Conservation (phyloP, 1,140 invertebrate species). For the Drosophila murphyi region DNA sequence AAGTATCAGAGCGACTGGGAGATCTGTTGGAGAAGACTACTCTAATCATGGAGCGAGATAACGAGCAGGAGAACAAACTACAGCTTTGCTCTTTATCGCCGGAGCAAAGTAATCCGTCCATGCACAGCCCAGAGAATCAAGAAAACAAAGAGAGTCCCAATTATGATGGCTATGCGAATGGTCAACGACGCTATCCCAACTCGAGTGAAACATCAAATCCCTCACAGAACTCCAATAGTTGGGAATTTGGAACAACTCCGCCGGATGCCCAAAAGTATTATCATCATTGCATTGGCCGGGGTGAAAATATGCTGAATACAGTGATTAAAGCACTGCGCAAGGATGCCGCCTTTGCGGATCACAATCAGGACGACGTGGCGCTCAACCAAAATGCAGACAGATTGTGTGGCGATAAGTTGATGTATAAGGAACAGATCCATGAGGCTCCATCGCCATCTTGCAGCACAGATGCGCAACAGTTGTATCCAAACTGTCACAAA, state of each 20-base stretch:
- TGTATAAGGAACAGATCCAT: slow-evolving; percentile 61
- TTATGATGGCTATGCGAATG: slow-evolving; percentile 61
- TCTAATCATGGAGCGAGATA: slow-evolving; percentile 76
- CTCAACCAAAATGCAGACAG: slow-evolving; percentile 61
- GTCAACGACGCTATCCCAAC: slow-evolving; percentile 63
- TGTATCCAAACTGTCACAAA: background rate
- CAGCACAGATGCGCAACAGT: slow-evolving; percentile 41
- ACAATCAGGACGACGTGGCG: slow-evolving; percentile 61
- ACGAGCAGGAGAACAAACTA: slow-evolving; percentile 60
- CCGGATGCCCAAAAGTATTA: slow-evolving; percentile 60
- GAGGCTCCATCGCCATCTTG: slow-evolving; percentile 76
- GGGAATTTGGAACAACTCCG: slow-evolving; percentile 64
- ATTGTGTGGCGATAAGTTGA: slow-evolving; percentile 53
- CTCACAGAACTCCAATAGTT: slow-evolving; percentile 71
- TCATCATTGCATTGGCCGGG: slow-evolving; percentile 54
- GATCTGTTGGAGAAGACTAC: slow-evolving; percentile 75
- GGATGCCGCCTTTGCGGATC: slow-evolving; percentile 57
- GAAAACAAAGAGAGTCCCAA: slow-evolving; percentile 63
- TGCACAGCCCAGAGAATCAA: slow-evolving; percentile 37
- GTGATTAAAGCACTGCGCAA: slow-evolving; percentile 74
- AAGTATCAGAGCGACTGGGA: slow-evolving; percentile 73
- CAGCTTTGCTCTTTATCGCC: slow-evolving; percentile 57
- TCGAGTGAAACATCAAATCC: slow-evolving; percentile 73
- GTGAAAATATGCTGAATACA: slow-evolving; percentile 70
- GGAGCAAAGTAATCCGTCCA: slow-evolving; percentile 44